Conservation (phyloP, 2,797 vertebrate species). For the Hippopotamyrus pictus region DNA sequence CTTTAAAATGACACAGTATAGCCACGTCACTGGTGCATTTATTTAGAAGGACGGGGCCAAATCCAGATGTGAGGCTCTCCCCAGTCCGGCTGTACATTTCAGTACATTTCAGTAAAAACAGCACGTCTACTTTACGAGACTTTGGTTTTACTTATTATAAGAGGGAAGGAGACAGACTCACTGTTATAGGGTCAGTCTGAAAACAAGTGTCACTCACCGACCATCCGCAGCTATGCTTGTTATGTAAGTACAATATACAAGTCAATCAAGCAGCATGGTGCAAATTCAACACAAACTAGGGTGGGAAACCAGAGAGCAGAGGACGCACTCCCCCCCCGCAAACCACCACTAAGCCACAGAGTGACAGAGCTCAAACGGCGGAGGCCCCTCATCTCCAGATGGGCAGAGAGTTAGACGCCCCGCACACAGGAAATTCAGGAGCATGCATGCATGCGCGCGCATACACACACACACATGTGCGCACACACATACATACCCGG, state of each 20-base stretch:
- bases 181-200: not conserved
- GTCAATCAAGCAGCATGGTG: not conserved
- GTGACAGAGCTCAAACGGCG: conserved; percentile 49
- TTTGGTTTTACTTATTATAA: not conserved
- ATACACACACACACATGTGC: not conserved
- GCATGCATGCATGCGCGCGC: conserved; percentile 19
- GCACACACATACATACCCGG: not conserved
- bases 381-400: conserved; percentile 51
- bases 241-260: not conserved
- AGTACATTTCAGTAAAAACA: not conserved
- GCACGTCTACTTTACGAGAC: not conserved
- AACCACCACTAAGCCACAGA: conserved; percentile 50
- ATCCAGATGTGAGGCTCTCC: not conserved
- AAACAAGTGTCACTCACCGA: not conserved
- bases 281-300: conserved; percentile 21
- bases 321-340: not conserved
- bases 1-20: conserved; percentile 33
- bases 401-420: conserved; percentile 30
- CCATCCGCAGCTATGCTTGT: not conserved
- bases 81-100: not conserved
- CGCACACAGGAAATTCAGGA: conserved; percentile 12
- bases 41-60: not conserved
- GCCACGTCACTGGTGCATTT: not conserved
- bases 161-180: not conserved
- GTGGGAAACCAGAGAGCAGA: conserved; percentile 19